Conservation (phyloP, 1,140 invertebrate genomes). For the Bombus confusus region DNA sequence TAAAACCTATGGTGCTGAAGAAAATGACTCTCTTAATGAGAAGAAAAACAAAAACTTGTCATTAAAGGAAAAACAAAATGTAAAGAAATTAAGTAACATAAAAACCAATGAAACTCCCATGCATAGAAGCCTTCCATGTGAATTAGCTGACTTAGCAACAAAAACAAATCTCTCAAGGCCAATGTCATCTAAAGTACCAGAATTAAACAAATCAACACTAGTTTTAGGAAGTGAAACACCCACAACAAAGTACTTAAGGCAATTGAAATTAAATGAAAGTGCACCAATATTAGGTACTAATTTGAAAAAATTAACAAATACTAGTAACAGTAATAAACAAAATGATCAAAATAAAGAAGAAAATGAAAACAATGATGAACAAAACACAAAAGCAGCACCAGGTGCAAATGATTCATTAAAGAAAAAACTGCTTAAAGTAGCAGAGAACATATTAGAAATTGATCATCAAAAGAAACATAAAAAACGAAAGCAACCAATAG, state of each 20-base stretch:
- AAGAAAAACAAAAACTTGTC: not conserved
- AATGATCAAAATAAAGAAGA: slow-evolving; percentile 12
- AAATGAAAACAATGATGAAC: not conserved
- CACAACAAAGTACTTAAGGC: slow-evolving; percentile 70
- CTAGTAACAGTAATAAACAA: not conserved
- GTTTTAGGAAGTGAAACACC: slow-evolving; percentile 51
- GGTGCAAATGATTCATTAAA: not conserved
- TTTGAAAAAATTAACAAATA: not conserved
- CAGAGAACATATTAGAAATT: not conserved
- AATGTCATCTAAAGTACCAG: not conserved
- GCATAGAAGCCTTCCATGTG: slow-evolving; percentile 9
- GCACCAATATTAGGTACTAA: slow-evolving; percentile 56
- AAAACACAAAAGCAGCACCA: not conserved
- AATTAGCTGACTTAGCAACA: not conserved
- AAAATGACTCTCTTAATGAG: not conserved
- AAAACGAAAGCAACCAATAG: slow-evolving; percentile 18
- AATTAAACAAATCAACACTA: slow-evolving; percentile 38
- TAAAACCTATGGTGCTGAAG: not conserved
- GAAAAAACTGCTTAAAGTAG: not conserved
- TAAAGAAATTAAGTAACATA: not conserved
- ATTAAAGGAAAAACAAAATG: not conserved
- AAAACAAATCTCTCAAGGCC: slow-evolving; percentile 3
- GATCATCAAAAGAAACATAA: slow-evolving; percentile 20
- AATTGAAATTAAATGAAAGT: slow-evolving; percentile 75
- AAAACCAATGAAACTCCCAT: not conserved